Evolutionary conservation across 1,140 invertebrate species (phyloP).

Genomic region (Scaptomyza hsui): DNA sequence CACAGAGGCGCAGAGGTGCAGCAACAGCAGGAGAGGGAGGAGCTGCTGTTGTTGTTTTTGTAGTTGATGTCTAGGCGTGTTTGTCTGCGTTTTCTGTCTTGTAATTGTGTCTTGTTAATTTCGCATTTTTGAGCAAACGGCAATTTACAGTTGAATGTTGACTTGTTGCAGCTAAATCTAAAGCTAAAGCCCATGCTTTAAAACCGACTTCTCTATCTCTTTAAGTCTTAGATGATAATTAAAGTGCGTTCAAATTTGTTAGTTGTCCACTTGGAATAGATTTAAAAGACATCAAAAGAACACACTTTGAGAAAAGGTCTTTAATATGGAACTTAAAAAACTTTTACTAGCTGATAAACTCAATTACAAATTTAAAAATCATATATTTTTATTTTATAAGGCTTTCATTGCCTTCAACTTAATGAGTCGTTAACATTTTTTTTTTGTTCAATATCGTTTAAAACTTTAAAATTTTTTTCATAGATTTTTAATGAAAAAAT

Average conservation of each 20-base stretch:
- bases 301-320: slow-evolving; percentile 8
- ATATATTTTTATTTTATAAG: no score
- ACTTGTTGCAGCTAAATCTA: slow-evolving; percentile 23
- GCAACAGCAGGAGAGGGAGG: slow-evolving; percentile 7
- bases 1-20: slow-evolving; percentile 12
- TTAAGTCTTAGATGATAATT: slow-evolving; percentile 31
- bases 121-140: slow-evolving; percentile 79
- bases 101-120: slow-evolving; percentile 82
- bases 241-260: slow-evolving; percentile 70
- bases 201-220: slow-evolving; percentile 1
- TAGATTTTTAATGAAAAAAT: no score
- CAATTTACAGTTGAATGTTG: slow-evolving; percentile 69
- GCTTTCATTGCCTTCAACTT: no score
- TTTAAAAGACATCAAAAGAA: slow-evolving; percentile 71
- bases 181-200: not conserved
- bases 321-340: no score
- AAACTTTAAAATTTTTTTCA: no score
- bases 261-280: slow-evolving; percentile 68
- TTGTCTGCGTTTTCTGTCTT: slow-evolving; percentile 67
- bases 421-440: no score
- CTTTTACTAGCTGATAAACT: no score
- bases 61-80: slow-evolving; percentile 52
- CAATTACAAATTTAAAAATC: no score
- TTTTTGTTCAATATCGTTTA: no score
- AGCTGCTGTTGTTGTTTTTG: slow-evolving; percentile 17